Evolutionary conservation across 2,797 vertebrate genomes (phyloP).

Genomic region (Strix occidentalis): DNA sequence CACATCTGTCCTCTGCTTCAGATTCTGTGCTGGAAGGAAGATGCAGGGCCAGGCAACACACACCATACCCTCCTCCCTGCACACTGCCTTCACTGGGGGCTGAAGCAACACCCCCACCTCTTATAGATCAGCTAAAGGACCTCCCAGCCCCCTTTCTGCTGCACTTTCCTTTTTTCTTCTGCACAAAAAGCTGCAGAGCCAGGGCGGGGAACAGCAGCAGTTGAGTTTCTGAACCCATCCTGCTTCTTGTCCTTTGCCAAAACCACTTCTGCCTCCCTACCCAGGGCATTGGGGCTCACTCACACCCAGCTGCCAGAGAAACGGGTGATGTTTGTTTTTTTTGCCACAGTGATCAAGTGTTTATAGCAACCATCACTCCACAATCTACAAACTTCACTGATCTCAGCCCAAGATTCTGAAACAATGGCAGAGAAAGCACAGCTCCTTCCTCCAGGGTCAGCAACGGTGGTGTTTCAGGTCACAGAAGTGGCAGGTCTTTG

Average conservation of each 20-base stretch:
- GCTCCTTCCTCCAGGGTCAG: not conserved
- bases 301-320: not conserved
- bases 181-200: not conserved
- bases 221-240: not conserved
- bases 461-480: not conserved
- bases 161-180: not conserved
- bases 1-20: not conserved
- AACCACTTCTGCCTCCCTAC: conserved; percentile 40
- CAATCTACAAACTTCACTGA: not conserved
- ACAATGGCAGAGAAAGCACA: not conserved
- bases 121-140: not conserved
- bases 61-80: not conserved
- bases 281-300: not conserved
- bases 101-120: not conserved
- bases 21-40: not conserved
- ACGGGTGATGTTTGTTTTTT: not conserved
- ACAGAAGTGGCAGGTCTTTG: not conserved
- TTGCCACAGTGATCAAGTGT: conserved; percentile 42
- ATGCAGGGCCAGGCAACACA: not conserved
- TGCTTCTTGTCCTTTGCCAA: conserved; percentile 34
- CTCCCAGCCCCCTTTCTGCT: not conserved
- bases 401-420: conserved; percentile 18
- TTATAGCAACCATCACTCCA: conserved; percentile 47
- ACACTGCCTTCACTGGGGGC: not conserved
- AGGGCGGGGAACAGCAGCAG: not conserved